Base-by-base conservation (phyloP, 2,113 vertebrate genomes). In the Jaculus jaculus region DNA sequence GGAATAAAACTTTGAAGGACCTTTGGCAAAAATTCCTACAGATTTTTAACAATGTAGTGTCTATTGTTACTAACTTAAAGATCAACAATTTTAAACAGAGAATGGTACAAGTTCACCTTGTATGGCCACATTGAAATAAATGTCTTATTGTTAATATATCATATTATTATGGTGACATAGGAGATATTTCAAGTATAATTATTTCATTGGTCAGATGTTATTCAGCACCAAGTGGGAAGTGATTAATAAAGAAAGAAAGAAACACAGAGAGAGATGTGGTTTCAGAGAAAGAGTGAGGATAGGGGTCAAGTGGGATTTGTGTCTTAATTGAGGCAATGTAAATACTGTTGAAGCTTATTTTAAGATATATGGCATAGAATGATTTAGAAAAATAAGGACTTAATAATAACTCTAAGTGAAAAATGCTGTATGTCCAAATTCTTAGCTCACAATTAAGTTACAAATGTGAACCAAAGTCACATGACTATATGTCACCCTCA, bases 1-100 rank as follows among this genome's bases (percentile, higher is more conserved):
- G 24, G 87, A 91, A 92, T 85, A 86, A 58, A 89, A 65, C 51
- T 54, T 60, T 21, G 82, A 86, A 86, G 77, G 26, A 71, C 17
- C 24, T 83, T 51, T 69, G 73, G 66, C 63, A 79, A 89, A 91
- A 92, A 73, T 79, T 79, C 47, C 28, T n/a, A 79, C 26, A 63
- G 32, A 21, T 74, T 13, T 68, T 95, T 81, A 81, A 71, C 8
- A 73, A 28, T 72, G 20, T n/a, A 24, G 5, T 91, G 28, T 86
- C 68, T 91, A 20, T 95, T 32, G 84, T 82, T 74, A 80, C 23
- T 34, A 60, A 20, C 16, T 51, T 61, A 87, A 81, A 90, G 61
- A 63, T 5, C 32, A 18, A 24, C 72, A 47, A 9, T 87, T 73
- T 77, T 81, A 89, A 89, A 51, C 90, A 47, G 93, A 47, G 17